phyloP scores from a whole-genome alignment of 1,140 invertebrate species.

The Magallana angulata region DNA sequence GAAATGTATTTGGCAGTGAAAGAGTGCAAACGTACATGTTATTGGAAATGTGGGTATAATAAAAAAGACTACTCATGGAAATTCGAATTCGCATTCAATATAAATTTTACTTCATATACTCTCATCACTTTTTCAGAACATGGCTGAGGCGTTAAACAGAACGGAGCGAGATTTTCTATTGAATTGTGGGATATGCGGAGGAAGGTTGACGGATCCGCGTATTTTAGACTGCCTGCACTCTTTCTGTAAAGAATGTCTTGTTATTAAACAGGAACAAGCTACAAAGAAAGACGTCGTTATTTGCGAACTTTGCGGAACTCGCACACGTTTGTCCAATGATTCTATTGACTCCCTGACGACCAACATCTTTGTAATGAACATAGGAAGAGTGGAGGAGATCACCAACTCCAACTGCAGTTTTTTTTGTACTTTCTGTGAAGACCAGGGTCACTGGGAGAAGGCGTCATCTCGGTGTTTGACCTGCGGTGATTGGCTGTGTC shows the following conservation, averaged over 20 bases:
- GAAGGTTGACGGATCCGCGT: background rate
- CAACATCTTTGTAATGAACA: background rate
- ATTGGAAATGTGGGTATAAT: too few species aligned
- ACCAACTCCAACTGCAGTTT: background rate
- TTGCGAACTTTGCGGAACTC: background rate
- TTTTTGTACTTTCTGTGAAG: background rate
- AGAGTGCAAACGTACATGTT: too few species aligned
- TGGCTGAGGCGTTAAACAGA: background rate
- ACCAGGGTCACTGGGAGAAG: background rate
- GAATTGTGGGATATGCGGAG: background rate
- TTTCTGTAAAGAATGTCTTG: background rate
- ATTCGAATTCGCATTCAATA: too few species aligned
- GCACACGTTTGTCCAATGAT: background rate
- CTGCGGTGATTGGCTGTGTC: slow-evolving; percentile 19
- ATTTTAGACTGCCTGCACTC: background rate
- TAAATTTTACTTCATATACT: too few species aligned
- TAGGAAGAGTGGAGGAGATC: background rate
- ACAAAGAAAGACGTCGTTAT: background rate
- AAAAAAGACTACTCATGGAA: too few species aligned
- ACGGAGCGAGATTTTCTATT: background rate
- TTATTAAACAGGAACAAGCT: slow-evolving; percentile 4
- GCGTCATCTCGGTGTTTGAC: background rate
- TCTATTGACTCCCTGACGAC: background rate
- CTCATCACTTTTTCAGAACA: background rate
- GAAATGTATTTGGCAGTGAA: too few species aligned